phyloP scores from a whole-genome alignment of 2,797 vertebrate species.

The Delichon dasypus region DNA sequence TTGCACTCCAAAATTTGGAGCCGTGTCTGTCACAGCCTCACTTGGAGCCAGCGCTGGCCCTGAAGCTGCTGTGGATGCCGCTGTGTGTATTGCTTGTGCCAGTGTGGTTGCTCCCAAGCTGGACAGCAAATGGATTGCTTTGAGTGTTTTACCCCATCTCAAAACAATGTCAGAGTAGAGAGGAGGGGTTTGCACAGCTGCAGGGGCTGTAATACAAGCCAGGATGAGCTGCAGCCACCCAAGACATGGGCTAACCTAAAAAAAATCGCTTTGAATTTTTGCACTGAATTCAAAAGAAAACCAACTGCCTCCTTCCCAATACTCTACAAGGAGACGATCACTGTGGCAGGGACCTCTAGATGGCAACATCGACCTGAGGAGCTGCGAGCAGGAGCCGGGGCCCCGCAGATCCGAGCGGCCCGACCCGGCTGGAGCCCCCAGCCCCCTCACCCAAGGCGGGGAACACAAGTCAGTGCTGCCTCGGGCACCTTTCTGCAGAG shows the following conservation, averaged over 20 bases:
- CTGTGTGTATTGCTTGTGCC: not conserved
- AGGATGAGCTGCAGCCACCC: not conserved
- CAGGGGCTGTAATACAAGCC: accelerated
- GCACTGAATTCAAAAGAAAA: not conserved
- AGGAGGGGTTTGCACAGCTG: not conserved
- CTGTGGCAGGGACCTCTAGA: constrained; percentile 44
- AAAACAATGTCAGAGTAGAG: not conserved
- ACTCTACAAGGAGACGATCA: not conserved
- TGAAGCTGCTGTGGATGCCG: not conserved
- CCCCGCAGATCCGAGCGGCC: not conserved
- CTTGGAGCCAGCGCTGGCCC: accelerated
- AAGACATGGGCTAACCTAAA: not conserved
- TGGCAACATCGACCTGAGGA: constrained; percentile 59
- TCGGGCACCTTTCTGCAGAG: not conserved
- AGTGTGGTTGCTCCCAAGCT: not conserved
- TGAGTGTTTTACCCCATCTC: not conserved
- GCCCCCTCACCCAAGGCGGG: too few relatives aligned
- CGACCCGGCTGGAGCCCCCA: not conserved
- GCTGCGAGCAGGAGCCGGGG: not conserved
- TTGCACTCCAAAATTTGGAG: not conserved
- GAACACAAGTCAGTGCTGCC: not conserved
- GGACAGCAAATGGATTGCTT: not conserved
- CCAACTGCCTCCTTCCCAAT: not conserved
- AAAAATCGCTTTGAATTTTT: not conserved
- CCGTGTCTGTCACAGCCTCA: accelerated